phyloP scores from a whole-genome alignment of 2,113 vertebrate genomes.

The Sciurus niger region DNA sequence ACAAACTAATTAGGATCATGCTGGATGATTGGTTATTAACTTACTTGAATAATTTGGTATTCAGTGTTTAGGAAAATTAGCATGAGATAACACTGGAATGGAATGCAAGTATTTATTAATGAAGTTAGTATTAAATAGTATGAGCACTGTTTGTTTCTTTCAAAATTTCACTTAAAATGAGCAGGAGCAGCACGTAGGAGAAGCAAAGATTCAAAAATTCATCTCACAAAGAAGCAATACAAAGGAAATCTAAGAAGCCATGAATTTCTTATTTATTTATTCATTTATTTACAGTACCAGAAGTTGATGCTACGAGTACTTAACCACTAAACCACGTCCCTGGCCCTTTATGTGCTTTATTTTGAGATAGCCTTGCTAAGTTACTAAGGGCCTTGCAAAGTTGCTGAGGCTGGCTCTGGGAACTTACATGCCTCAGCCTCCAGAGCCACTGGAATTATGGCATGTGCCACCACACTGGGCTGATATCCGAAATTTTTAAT shows the following conservation, averaged over 20 bases:
- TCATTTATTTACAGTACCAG: no score
- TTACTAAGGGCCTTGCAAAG: no score
- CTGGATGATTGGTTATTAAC: slow-evolving; percentile 64
- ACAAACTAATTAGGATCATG: slow-evolving; percentile 83
- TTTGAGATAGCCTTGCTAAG: no score
- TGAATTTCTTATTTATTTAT: no score
- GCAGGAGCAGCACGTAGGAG: not conserved
- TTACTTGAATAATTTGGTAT: slow-evolving; percentile 68
- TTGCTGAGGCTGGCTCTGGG: no score
- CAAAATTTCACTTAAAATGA: slow-evolving; percentile 61
- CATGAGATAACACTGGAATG: slow-evolving; percentile 46
- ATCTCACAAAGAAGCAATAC: not conserved
- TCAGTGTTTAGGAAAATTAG: slow-evolving; percentile 59
- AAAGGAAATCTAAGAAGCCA: not conserved
- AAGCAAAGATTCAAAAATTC: not conserved
- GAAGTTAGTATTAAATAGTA: slow-evolving; percentile 16
- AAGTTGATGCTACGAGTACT: no score
- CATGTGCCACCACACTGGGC: no score
- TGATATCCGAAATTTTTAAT: not conserved
- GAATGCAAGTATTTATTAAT: slow-evolving; percentile 76
- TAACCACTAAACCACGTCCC: no score
- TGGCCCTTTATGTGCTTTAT: no score
- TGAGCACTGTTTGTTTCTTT: slow-evolving; percentile 12
- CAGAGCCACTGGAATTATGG: no score
- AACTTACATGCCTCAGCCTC: no score